Percentiles rank a stretch among this genome's conserved stretches.
Conservation (phyloP, 1,140 invertebrate genomes). For the Drosophila subpulchrella region DNA sequence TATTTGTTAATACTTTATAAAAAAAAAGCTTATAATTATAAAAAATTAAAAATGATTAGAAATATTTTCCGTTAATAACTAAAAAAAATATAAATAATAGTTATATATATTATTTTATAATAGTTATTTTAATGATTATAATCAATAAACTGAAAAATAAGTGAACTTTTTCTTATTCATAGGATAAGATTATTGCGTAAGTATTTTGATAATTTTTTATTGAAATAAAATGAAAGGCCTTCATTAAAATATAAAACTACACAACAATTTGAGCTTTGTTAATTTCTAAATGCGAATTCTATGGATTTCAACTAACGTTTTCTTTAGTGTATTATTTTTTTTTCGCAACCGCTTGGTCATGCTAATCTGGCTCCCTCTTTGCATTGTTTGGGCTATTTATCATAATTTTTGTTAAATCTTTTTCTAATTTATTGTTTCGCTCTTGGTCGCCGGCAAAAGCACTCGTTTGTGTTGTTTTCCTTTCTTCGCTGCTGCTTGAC, state of each 20-base stretch:
- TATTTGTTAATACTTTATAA: too few species aligned
- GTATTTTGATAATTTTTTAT: neutral
- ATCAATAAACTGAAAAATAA: too few species aligned
- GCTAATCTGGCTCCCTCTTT: conserved; percentile 49
- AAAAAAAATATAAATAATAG: too few species aligned
- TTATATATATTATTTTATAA: too few species aligned
- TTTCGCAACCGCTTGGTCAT: conserved; percentile 46
- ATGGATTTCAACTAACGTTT: conserved; percentile 7
- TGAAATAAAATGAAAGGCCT: too few species aligned
- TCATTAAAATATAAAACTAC: neutral
- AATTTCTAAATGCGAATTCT: neutral
- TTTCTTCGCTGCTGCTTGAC: conserved; percentile 54
- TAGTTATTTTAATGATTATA: too few species aligned
- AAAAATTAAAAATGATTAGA: too few species aligned
- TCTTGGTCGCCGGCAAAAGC: conserved; percentile 35
- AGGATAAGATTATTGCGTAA: neutral
- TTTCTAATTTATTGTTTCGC: conserved; percentile 64
- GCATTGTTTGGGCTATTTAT: conserved; percentile 56
- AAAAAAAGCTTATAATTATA: too few species aligned
- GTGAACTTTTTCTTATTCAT: neutral
- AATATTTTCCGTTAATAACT: too few species aligned
- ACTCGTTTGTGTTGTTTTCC: conserved; percentile 47
- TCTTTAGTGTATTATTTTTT: conserved; percentile 23
- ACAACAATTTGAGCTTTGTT: too few species aligned
- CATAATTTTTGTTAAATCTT: conserved; percentile 63